A percentile compares a stretch with the other conserved stretches of the same genome.
These are phyloP conservation scores for Phylloscopus trochilus DNA, from an alignment of 2,113 vertebrate species.

Conservation along the genomic window DNA sequence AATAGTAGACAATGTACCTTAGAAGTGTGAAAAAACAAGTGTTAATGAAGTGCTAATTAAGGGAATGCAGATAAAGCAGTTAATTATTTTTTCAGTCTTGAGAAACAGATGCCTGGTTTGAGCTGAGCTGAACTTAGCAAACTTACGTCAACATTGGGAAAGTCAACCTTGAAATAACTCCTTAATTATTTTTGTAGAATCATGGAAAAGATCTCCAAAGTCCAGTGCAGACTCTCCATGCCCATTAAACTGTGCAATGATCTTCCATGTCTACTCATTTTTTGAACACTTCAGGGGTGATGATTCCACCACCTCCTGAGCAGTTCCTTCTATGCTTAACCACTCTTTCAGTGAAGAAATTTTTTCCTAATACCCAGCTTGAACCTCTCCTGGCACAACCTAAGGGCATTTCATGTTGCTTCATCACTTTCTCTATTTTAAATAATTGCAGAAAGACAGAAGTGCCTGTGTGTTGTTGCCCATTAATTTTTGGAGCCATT, in stretches of 20 bases:
- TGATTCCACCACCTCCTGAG: not conserved
- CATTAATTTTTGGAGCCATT: not conserved
- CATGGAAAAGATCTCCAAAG: not conserved
- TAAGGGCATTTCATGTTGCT: not conserved
- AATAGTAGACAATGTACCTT: not conserved
- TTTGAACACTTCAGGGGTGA: not conserved
- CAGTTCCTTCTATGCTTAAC: not conserved
- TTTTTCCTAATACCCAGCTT: not conserved
- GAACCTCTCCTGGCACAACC: not conserved
- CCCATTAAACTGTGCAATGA: not conserved
- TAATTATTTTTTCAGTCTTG: not conserved
- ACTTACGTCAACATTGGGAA: accelerated
- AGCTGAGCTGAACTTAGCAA: not conserved
- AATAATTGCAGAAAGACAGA: not conserved
- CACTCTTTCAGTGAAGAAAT: not conserved
- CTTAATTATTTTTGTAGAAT: not conserved
- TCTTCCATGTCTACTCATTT: not conserved
- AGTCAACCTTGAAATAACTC: not conserved
- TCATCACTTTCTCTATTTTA: not conserved
- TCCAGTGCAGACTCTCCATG: not conserved
- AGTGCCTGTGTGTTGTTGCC: not conserved
- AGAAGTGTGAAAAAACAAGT: not conserved
- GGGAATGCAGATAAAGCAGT: not conserved
- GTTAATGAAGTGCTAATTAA: not conserved
- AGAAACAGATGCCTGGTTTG: not conserved